Evolutionary conservation across 2,797 vertebrate genomes (phyloP), one percentile per base, ranked within the genome.

Genomic region (Poecilia wingei): DNA sequence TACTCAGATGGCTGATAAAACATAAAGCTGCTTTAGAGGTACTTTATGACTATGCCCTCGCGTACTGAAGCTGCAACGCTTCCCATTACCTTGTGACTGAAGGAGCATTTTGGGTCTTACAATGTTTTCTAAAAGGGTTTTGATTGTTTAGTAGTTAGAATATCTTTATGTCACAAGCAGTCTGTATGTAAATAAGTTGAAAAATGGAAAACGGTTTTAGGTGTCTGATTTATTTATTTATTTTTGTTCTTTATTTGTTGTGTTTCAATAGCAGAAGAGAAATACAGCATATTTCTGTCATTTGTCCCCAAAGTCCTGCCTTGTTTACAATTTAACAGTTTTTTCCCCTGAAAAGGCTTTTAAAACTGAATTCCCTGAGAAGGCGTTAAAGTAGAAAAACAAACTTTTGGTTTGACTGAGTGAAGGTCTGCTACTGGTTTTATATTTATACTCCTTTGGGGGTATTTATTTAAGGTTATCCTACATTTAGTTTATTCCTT

Each of bases 51-150:
- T 90, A 84, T 90, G 93, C 93, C 94, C 94, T 94, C 93, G 93
- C 92, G 95, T 96, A 95, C 95, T 92, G 93, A 94, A 93, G 93
- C 87, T 73, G 93, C 93, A 91, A 91, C 87, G 85, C 84, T 91
- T 89, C 90, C 87, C 80, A 91, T 94, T 92, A 93, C 90, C 86
- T 84, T 82, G 79, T 90, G 90, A 93, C 93, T 88, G 92, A 92
- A 87, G 59, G 86, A 93, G 93, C 90, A 84, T 92, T 92, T 93
- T 91, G 81, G 88, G 86, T 80, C 88, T 79, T 69, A 84, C 81
- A 93, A 93, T 91, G 87, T 93, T 94, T 92, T 87, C 87, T 77
- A 45, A 43, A 45, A 28, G 22, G 12, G 14, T 39, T 39, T 66
- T 66, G 8, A 39, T 22, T 36, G 33, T 18, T 66, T 66, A 64